phyloP scores from a whole-genome alignment of 2,888 invertebrate genomes.

The Drosophila pseudotakahashii region DNA sequence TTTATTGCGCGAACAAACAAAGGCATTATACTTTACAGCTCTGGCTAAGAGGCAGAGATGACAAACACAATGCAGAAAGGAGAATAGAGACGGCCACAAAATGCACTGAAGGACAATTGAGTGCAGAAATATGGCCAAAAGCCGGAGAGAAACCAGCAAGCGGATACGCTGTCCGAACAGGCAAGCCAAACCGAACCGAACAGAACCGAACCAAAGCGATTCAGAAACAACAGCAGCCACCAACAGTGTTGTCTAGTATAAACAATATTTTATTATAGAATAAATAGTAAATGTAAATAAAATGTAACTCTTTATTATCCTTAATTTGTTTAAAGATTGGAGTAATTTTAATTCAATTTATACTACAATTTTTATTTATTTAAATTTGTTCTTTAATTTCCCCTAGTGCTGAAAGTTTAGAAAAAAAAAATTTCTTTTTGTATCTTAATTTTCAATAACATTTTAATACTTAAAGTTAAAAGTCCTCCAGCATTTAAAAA shows the following conservation, averaged over 20 bases:
- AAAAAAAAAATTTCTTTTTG: too few relatives aligned
- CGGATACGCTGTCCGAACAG: conserved; percentile 66
- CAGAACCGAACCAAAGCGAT: conserved; percentile 19
- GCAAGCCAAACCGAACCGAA: conserved; percentile 26
- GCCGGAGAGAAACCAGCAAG: conserved; percentile 61
- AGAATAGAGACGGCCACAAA: conserved; percentile 57
- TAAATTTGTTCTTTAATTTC: too few relatives aligned
- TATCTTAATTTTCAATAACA: neutral
- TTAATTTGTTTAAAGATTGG: too few relatives aligned
- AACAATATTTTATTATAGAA: neutral
- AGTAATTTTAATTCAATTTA: too few relatives aligned
- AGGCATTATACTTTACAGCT: conserved; percentile 75
- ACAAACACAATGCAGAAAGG: conserved; percentile 41
- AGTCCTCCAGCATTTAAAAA: neutral
- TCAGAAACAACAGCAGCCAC: conserved; percentile 2
- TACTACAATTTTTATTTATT: too few relatives aligned
- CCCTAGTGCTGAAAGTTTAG: too few relatives aligned
- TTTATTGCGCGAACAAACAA: conserved; percentile 80
- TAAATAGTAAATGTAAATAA: too few relatives aligned
- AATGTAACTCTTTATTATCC: too few relatives aligned
- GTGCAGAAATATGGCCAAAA: conserved; percentile 69
- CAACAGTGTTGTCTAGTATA: neutral
- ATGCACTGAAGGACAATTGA: conserved; percentile 77
- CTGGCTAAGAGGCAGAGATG: conserved; percentile 26
- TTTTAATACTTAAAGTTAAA: neutral